Conservation (phyloP, 2,797 vertebrate species). For the Acanthurus tractus region DNA sequence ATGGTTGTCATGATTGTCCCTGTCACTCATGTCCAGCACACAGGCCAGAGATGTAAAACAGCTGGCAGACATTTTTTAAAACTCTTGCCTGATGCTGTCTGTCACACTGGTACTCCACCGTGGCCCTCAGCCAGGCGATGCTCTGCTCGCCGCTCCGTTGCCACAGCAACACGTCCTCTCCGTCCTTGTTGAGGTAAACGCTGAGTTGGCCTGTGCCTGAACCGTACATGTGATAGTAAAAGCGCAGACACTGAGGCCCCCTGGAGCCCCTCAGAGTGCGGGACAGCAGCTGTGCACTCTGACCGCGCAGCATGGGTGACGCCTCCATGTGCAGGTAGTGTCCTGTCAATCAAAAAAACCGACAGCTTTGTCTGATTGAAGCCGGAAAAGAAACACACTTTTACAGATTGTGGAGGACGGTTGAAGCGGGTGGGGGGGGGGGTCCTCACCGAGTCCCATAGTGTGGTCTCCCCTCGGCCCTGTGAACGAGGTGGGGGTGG, state of each 20-base stretch:
- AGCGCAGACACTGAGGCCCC: constrained; percentile 90
- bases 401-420: not conserved
- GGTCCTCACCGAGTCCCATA: constrained; percentile 91
- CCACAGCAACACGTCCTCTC: constrained; percentile 88
- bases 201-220: constrained; percentile 90
- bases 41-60: not conserved
- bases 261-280: constrained; percentile 85
- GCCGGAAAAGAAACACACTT: too few species aligned
- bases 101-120: constrained; percentile 88
- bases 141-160: constrained; percentile 91
- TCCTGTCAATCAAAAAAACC: constrained; percentile 78
- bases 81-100: constrained; percentile 89
- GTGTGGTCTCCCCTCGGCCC: constrained; percentile 95
- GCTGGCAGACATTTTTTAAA: not conserved
- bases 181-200: constrained; percentile 84
- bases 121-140: constrained; percentile 91
- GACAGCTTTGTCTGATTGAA: too few species aligned
- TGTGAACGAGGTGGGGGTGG: constrained; percentile 95
- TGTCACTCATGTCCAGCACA: not conserved
- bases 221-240: constrained; percentile 97
- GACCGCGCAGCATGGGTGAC: constrained; percentile 90
- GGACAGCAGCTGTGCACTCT: constrained; percentile 88
- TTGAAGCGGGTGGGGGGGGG: not conserved
- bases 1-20: not conserved
- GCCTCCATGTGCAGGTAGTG: constrained; percentile 96